A percentile compares a stretch with the other conserved stretches of the same genome.
Evolutionary conservation across 2,797 vertebrate species (phyloP).

Genomic region (Eremophila alpestris): DNA sequence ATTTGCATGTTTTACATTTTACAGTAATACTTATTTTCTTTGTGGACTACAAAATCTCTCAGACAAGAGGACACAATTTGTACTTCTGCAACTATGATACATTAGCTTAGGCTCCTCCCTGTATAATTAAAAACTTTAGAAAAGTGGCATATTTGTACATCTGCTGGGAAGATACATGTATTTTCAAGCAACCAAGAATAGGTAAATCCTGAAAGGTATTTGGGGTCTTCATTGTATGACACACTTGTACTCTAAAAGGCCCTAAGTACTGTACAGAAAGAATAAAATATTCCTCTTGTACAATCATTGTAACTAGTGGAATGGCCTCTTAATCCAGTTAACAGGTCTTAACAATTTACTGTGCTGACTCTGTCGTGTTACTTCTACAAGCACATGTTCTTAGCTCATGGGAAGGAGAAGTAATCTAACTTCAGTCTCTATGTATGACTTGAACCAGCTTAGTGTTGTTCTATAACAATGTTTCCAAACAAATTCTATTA

Average conservation of each 20-base stretch:
- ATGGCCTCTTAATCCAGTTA: background rate
- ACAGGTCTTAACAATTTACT: background rate
- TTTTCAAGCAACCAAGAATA: background rate
- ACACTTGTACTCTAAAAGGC: background rate
- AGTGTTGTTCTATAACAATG: background rate
- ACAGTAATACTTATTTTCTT: background rate
- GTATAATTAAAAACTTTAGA: background rate
- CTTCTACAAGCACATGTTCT: background rate
- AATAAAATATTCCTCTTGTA: background rate
- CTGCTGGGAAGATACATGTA: fast-evolving
- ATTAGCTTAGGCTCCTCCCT: background rate
- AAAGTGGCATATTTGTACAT: background rate
- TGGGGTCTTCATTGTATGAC: background rate
- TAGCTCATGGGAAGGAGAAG: background rate
- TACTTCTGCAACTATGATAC: background rate
- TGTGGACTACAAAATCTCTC: background rate
- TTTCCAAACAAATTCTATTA: background rate
- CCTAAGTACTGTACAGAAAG: background rate
- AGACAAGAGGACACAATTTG: background rate
- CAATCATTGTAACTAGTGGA: background rate
- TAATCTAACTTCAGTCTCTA: background rate
- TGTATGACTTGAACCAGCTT: background rate
- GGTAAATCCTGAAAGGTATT: background rate
- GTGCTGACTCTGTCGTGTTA: background rate
- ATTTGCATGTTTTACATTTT: background rate